Evolutionary conservation across 2,888 invertebrate species (phyloP).

Genomic region (Capitulum mitella): DNA sequence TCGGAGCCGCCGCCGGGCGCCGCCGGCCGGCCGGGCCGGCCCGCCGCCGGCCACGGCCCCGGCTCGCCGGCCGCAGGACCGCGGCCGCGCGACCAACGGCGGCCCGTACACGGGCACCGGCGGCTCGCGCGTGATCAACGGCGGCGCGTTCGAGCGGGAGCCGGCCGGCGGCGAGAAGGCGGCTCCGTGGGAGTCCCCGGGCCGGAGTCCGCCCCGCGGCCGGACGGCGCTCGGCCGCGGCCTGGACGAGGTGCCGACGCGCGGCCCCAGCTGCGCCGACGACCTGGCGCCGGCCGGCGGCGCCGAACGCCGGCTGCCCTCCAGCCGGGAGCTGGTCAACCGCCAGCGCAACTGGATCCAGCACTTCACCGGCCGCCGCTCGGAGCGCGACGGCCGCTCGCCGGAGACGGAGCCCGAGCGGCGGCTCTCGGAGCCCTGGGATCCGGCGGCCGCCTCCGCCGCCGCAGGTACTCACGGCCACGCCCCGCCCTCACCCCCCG

Average conservation of each 20-base stretch:
- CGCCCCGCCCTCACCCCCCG: too few species aligned
- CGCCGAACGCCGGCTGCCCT: conserved; percentile 30
- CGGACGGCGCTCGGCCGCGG: background rate
- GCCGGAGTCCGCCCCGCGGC: background rate
- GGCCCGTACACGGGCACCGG: background rate
- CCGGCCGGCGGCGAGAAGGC: background rate
- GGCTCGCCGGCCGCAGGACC: background rate
- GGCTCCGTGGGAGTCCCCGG: background rate
- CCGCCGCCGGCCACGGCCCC: conserved; percentile 26
- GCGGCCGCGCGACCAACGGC: background rate
- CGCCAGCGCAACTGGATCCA: conserved; percentile 89
- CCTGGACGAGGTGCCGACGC: conserved; percentile 26
- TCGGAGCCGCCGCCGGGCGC: conserved; percentile 28
- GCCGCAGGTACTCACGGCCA: too few species aligned
- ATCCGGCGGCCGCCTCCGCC: conserved; percentile 27
- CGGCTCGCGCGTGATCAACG: background rate
- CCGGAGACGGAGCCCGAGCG: conserved; percentile 28
- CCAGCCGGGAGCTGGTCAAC: conserved; percentile 67
- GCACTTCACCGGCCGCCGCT: conserved; percentile 57
- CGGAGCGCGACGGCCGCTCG: conserved; percentile 29
- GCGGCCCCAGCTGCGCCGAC: conserved; percentile 28
- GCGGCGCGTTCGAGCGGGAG: background rate
- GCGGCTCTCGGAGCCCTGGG: conserved; percentile 17
- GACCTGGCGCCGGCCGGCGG: conserved; percentile 18
- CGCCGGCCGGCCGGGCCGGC: conserved; percentile 27